These are phyloP conservation scores for Carettochelys insculpta DNA, from an alignment of 2,113 vertebrate genomes.

Conservation along the genomic window DNA sequence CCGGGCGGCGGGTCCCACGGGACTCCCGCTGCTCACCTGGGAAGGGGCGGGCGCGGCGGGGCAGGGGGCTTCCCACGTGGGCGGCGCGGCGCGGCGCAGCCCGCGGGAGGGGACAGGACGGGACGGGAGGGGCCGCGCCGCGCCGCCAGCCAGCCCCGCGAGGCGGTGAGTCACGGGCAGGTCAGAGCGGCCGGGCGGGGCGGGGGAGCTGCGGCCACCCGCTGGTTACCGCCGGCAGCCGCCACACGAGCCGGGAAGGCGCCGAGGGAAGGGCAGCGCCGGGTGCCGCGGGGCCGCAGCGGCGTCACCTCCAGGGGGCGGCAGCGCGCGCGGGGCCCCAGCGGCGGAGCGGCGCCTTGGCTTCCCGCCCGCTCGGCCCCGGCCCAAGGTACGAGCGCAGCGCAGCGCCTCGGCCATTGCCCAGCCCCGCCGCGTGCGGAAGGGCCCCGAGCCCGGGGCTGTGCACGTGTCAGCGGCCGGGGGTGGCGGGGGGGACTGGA, in stretches of 20 bases:
- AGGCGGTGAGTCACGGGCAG: slow-evolving; percentile 66
- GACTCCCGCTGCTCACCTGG: not conserved
- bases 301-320: not conserved
- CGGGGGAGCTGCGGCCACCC: slow-evolving; percentile 67
- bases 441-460: not conserved
- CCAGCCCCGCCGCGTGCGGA: not conserved
- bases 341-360: not conserved
- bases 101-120: not conserved
- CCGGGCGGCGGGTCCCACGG: not conserved
- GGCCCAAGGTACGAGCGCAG: not conserved
- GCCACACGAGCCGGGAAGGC: slow-evolving; percentile 50
- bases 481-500: not conserved
- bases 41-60: not conserved
- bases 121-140: not conserved
- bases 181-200: slow-evolving; percentile 55
- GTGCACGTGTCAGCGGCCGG: not conserved
- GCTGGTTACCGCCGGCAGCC: slow-evolving; percentile 65
- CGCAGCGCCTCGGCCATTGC: not conserved
- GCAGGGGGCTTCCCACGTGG: not conserved
- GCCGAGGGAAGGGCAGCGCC: not conserved
- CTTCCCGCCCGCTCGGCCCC: too few species aligned
- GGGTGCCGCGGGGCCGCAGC: too few species aligned
- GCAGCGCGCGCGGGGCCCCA: too few species aligned
- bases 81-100: not conserved
- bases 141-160: slow-evolving; percentile 20